These are phyloP conservation scores for Solenopsis fugax DNA, from an alignment of 1,140 invertebrate genomes.

Conservation along the genomic window DNA sequence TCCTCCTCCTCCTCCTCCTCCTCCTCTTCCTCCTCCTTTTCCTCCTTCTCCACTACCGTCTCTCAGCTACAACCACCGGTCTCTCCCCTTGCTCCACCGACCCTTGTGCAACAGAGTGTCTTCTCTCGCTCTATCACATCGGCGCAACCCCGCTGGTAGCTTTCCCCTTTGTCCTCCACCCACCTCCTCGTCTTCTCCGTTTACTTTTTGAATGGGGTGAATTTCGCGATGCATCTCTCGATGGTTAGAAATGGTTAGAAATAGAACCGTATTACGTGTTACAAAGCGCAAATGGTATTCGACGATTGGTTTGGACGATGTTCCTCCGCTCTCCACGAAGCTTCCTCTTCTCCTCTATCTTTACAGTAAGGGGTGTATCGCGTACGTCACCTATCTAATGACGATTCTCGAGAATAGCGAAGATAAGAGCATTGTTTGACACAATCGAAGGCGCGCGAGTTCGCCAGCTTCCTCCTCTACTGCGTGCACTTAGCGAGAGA, in stretches of 20 bases:
- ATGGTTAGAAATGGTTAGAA: slow-evolving; percentile 1
- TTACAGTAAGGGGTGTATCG: neutral
- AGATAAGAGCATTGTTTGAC: neutral
- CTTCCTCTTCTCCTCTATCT: no score
- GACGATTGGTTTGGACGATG: neutral
- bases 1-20: slow-evolving; percentile 1
- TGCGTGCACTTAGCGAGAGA: slow-evolving; percentile 6
- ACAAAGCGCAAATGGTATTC: neutral
- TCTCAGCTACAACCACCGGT: slow-evolving; percentile 68
- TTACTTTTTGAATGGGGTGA: slow-evolving; percentile 72
- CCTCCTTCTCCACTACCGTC: slow-evolving; percentile 70
- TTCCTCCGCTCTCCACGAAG: neutral
- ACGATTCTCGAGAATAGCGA: neutral
- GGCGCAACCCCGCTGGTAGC: slow-evolving; percentile 70
- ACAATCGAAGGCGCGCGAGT: neutral
- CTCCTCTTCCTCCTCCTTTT: neutral
- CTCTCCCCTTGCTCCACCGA: slow-evolving; percentile 57
- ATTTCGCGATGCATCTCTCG: slow-evolving; percentile 43
- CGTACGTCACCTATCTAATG: slow-evolving; percentile 23
- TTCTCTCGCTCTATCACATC: slow-evolving; percentile 58
- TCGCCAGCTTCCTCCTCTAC: slow-evolving; percentile 11
- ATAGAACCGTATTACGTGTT: neutral
- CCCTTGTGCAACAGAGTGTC: slow-evolving; percentile 43
- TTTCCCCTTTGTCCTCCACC: slow-evolving; percentile 31
- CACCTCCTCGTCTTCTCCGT: slow-evolving; percentile 46